A percentile compares a stretch with the other conserved stretches of the same genome.
Conservation (phyloP, 2,888 invertebrate species). For the Eucera pruinosa region DNA sequence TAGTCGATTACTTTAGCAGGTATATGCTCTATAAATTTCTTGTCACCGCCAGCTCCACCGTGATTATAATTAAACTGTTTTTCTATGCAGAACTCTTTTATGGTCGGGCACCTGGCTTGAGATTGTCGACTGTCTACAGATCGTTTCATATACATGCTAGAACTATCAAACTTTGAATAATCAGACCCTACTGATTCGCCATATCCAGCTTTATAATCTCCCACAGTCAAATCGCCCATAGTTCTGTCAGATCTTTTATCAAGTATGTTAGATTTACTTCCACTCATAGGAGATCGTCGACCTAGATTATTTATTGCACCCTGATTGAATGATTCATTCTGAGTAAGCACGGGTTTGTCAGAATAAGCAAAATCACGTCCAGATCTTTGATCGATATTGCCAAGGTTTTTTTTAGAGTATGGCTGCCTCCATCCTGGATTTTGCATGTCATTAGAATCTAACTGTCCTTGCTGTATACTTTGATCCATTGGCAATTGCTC, state of each 20-base stretch:
- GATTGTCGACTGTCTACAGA: slow-evolving; percentile 41
- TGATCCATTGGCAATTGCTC: slow-evolving; percentile 17
- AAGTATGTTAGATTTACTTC: slow-evolving; percentile 6
- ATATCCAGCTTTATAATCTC: slow-evolving; percentile 38
- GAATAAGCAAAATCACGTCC: slow-evolving; percentile 14
- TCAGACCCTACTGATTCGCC: slow-evolving; percentile 38
- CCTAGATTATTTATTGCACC: slow-evolving; percentile 15
- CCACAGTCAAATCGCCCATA: slow-evolving; percentile 30
- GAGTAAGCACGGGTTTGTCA: slow-evolving; percentile 24
- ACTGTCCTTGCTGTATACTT: slow-evolving; percentile 19
- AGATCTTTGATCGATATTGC: slow-evolving; percentile 46
- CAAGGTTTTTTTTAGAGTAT: slow-evolving; percentile 42
- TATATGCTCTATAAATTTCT: slow-evolving; percentile 69
- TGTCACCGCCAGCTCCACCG: slow-evolving; percentile 69
- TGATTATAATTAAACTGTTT: slow-evolving; percentile 83
- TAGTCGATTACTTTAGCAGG: slow-evolving; percentile 81
- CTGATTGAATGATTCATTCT: slow-evolving; percentile 37
- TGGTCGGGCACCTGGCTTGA: slow-evolving; percentile 26
- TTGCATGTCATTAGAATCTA: slow-evolving; percentile 30
- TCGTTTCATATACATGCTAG: slow-evolving; percentile 46
- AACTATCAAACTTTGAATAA: slow-evolving; percentile 28
- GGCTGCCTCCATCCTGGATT: slow-evolving; percentile 36
- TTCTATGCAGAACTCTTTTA: slow-evolving; percentile 78
- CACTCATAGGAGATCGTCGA: slow-evolving; percentile 24
- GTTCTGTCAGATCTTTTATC: slow-evolving; percentile 51